phyloP scores from a whole-genome alignment of 2,888 invertebrate genomes.

The Heteromurus nitidus region DNA sequence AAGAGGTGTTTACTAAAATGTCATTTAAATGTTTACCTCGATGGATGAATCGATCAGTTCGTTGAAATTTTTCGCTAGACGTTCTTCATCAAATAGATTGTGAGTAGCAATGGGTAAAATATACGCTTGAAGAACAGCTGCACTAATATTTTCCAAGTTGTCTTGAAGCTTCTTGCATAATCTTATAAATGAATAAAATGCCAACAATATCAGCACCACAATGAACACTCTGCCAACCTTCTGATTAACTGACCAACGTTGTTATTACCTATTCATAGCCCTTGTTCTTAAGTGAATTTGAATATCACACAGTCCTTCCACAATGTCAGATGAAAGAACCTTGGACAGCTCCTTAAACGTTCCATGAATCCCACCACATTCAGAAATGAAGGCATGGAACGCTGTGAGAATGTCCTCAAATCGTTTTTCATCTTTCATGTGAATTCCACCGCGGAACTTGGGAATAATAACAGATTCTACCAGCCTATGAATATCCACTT shows the following conservation, averaged over 20 bases:
- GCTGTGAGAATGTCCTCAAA: conserved; percentile 61
- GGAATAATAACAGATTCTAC: conserved; percentile 60
- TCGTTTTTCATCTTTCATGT: conserved; percentile 62
- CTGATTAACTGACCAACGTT: no score
- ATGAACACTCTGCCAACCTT: no score
- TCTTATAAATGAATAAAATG: not conserved
- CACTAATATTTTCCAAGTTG: conserved; percentile 33
- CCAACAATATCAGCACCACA: not conserved
- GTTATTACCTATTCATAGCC: conserved; percentile 64
- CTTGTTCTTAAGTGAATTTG: conserved; percentile 66
- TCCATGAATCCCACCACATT: conserved; percentile 55
- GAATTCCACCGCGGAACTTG: conserved; percentile 54
- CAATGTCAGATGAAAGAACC: conserved; percentile 49
- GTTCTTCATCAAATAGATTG: conserved; percentile 61
- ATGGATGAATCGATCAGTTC: conserved; percentile 69
- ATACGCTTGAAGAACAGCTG: conserved; percentile 59
- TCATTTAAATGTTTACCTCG: conserved; percentile 32
- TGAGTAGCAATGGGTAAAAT: conserved; percentile 66
- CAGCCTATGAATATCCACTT: conserved; percentile 39
- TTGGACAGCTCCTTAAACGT: conserved; percentile 64
- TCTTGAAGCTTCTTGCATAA: conserved; percentile 54
- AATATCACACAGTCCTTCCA: conserved; percentile 62
- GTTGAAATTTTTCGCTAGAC: conserved; percentile 56
- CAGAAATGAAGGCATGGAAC: conserved; percentile 51
- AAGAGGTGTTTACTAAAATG: not conserved